Base-by-base conservation (phyloP, 2,113 vertebrate genomes). In the Rhadina sibilatrix region DNA sequence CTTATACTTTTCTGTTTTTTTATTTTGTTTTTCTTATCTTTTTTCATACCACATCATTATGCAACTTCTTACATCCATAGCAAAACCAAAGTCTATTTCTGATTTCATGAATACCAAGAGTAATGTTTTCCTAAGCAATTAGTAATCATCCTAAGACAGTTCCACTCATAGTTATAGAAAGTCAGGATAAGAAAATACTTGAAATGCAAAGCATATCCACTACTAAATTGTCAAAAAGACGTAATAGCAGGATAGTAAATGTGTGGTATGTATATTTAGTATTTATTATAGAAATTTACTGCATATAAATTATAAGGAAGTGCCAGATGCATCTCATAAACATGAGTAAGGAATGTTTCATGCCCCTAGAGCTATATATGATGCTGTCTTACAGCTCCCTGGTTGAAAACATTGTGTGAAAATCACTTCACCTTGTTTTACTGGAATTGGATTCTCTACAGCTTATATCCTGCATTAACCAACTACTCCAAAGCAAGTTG, bases 251-350 rank as follows among this genome's bases (percentile, higher is more conserved):
- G 61, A 94, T 89, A 89, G 70, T 63, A 93, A 95, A 96, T 85
- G 53, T 96, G 91, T 85, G 87, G 31, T 72, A 94, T 90, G 91
- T 93, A 93, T 93, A 95, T 94, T 95, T 89, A 76, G 84, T 89
- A 93, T 95, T 96, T 96, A 96, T 96, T 95, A 87, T 49, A 91
- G 57, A 95, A 91, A 87, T 89, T 87, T 85, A 90, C n/a, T 79
- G 74, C 78, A 87, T 89, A 87, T 83, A 93, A 95, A 94, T 95
- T 89, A 76, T 66, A 82, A 94, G 81, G 21, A 96, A 85, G 30
- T 89, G 74, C 49, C 89, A 96, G 87, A 96, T 93, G 81, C 78
- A 76, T 57, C 74, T 87, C 94, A 87, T 96, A 89, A 96, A 93
- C 86, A 93, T 79, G 57, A 85, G 76, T 91, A 65, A 94, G 65